Evolutionary conservation across 2,113 vertebrate genomes (phyloP).

Genomic region (Eolophus roseicapilla): DNA sequence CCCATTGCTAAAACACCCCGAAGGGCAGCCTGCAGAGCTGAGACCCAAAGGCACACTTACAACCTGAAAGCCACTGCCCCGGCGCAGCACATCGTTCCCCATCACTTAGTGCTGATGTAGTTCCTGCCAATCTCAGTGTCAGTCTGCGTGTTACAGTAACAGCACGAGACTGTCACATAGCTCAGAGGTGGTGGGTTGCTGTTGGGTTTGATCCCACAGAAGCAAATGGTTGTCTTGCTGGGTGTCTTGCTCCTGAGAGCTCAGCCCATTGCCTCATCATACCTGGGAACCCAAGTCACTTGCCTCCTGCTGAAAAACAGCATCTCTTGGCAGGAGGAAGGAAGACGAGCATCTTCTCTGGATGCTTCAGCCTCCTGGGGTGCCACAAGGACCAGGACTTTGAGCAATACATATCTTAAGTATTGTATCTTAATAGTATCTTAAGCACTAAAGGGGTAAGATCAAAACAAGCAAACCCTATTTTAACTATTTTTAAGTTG

Average conservation of each 20-base stretch:
- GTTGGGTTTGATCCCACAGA: conserved; percentile 3
- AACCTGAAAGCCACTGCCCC: not conserved
- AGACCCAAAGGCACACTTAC: not conserved
- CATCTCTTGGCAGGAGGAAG: fast-evolving
- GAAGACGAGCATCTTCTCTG: not conserved
- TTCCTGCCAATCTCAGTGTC: conserved; percentile 3
- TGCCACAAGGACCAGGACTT: fast-evolving
- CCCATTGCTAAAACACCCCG: fast-evolving
- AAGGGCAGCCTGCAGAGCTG: not conserved
- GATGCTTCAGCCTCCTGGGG: not conserved
- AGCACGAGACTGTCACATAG: not conserved
- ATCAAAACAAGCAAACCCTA: not conserved
- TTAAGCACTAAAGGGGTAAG: not conserved
- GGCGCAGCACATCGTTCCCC: fast-evolving
- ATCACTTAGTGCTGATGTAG: not conserved
- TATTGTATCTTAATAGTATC: no score
- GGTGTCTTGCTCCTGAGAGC: not conserved
- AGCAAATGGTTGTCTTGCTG: not conserved
- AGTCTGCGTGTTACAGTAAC: conserved; percentile 2
- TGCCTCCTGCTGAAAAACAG: not conserved
- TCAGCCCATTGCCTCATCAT: not conserved
- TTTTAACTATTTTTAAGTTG: not conserved
- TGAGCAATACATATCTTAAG: not conserved
- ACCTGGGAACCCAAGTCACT: not conserved
- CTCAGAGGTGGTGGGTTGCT: not conserved